A percentile compares a stretch with the other conserved stretches of the same genome.
Evolutionary conservation across 2,797 vertebrate genomes (phyloP).

Genomic region (Megaceryle alcyon): DNA sequence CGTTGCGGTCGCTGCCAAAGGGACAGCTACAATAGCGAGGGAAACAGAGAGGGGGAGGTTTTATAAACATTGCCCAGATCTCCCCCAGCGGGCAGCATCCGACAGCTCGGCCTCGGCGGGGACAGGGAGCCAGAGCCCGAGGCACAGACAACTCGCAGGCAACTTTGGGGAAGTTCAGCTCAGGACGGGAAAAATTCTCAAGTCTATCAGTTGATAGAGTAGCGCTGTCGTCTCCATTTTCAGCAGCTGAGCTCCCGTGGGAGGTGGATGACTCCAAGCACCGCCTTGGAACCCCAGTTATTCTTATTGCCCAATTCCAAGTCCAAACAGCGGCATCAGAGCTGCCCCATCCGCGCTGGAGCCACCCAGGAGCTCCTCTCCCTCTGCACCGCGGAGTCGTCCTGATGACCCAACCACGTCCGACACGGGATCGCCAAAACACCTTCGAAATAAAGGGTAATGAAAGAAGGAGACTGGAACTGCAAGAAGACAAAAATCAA

Average conservation of each 20-base stretch:
- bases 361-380: neutral
- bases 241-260: neutral
- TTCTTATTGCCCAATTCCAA: neutral
- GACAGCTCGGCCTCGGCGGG: neutral
- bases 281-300: too few species aligned
- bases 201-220: accelerated
- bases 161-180: neutral
- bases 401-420: accelerated
- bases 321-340: neutral
- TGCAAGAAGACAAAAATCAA: neutral
- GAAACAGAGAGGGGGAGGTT: neutral
- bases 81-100: accelerated
- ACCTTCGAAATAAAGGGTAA: neutral
- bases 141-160: neutral
- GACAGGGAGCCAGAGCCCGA: accelerated
- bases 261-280: neutral
- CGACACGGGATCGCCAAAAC: neutral
- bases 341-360: neutral
- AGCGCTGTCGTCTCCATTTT: accelerated
- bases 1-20: neutral
- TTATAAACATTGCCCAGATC: neutral
- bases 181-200: neutral
- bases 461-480: neutral
- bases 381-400: neutral
- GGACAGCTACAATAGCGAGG: neutral